Evolutionary conservation across 2,888 invertebrate species (phyloP).

Genomic region (Pyrochroa serraticornis): DNA sequence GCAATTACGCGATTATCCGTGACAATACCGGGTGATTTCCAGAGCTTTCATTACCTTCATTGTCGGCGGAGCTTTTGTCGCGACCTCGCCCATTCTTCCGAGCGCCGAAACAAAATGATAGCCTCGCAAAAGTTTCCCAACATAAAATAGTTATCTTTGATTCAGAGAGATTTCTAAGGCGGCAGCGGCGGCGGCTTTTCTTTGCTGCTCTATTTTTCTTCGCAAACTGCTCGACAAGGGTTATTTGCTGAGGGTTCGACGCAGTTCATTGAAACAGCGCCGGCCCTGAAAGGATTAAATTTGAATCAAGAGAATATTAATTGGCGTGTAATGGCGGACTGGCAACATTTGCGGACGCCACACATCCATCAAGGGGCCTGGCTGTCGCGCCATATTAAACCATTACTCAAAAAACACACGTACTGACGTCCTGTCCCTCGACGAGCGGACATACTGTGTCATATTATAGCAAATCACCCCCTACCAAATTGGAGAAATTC

Average conservation of each 20-base stretch:
- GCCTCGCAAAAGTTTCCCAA: slow-evolving; percentile 45
- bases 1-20: slow-evolving; percentile 55
- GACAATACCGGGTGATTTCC: slow-evolving; percentile 55
- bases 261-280: slow-evolving; percentile 44
- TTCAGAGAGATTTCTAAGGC: slow-evolving; percentile 23
- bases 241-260: slow-evolving; percentile 30
- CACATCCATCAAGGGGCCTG: slow-evolving; percentile 23
- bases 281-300: slow-evolving; percentile 50
- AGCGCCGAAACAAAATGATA: slow-evolving; percentile 53
- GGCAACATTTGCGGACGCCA: slow-evolving; percentile 47
- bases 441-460: too few relatives aligned
- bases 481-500: too few relatives aligned
- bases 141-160: slow-evolving; percentile 33
- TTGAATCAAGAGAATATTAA: slow-evolving; percentile 51
- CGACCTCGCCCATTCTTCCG: slow-evolving; percentile 48
- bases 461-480: too few relatives aligned
- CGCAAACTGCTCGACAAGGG: slow-evolving; percentile 38
- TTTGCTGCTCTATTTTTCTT: slow-evolving; percentile 44
- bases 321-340: slow-evolving; percentile 48
- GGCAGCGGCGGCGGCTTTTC: slow-evolving; percentile 41
- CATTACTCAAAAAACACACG: background rate
- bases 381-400: slow-evolving; percentile 6
- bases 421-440: too few relatives aligned
- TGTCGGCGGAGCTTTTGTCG: slow-evolving; percentile 52
- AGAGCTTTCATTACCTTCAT: slow-evolving; percentile 58